Conservation (phyloP, 2,888 invertebrate species). For the Hofmannophila pseudospretella region DNA sequence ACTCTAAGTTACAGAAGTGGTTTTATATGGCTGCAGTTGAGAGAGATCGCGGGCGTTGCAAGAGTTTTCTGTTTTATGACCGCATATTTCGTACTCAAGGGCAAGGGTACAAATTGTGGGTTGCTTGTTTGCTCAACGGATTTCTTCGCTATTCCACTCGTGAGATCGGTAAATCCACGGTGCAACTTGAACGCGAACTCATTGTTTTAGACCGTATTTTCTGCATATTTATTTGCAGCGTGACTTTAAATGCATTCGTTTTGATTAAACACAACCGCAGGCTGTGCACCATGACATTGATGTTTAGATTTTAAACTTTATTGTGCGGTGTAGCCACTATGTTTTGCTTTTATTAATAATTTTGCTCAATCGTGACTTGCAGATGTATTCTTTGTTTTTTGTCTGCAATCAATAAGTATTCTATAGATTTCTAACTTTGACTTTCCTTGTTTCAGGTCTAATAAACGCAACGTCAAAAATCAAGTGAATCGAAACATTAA, state of each 20-base stretch:
- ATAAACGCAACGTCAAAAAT: slow-evolving; percentile 25
- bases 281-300: slow-evolving; percentile 25
- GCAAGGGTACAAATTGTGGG: slow-evolving; percentile 57
- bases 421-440: background rate
- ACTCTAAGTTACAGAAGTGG: slow-evolving; percentile 16
- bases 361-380: slow-evolving; percentile 18
- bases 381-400: background rate
- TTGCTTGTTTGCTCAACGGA: slow-evolving; percentile 6
- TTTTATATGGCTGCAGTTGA: slow-evolving; percentile 21
- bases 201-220: slow-evolving; percentile 40
- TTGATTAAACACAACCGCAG: slow-evolving; percentile 45
- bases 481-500: slow-evolving; percentile 20
- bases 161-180: slow-evolving; percentile 34
- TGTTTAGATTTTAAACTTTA: slow-evolving; percentile 21
- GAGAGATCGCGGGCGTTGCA: slow-evolving; percentile 49
- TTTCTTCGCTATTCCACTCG: slow-evolving; percentile 7
- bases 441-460: slow-evolving; percentile 58
- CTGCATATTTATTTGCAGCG: slow-evolving; percentile 27
- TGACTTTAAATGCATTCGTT: slow-evolving; percentile 27
- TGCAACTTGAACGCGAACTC: slow-evolving; percentile 23
- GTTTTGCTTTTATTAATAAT: slow-evolving; percentile 20
- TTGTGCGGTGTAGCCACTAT: slow-evolving; percentile 14
- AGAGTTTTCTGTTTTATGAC: slow-evolving; percentile 48
- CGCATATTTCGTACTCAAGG: slow-evolving; percentile 68
- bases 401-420: background rate